Base-by-base conservation (phyloP, 2,113 vertebrate genomes). In the Xenopus borealis region DNA sequence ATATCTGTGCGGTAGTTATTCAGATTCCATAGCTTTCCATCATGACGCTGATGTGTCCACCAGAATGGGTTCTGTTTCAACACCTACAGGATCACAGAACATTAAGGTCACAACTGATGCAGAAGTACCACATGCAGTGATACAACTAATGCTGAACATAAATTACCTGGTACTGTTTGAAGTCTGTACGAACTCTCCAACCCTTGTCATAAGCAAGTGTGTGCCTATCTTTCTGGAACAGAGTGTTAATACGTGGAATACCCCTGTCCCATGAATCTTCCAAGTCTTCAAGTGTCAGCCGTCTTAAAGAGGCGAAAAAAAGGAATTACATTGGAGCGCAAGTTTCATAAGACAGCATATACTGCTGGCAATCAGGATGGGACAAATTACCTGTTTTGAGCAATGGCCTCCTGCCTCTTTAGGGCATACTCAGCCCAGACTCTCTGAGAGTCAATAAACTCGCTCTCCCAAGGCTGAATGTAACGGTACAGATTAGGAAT, bases 1-100 rank as follows among this genome's bases (percentile, higher is more conserved):
- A 99, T 99, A 81, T 99, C 97, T 2, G 97, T 99, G 20, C 97
- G 95, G 82, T 99, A 99, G 84, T 99, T 99, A 87, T 99, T 99
- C 82, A 99, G 86, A 85, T 99, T 99, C 97, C 97, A 99, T 55
- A 99, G 90, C 75, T 99, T 99, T 10, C 97, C 97, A 2, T 99
- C 97, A 0, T 99, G 97, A 27, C 97, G 92, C 83, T 99, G 97
- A 72, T 99, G 97, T 0, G 97, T 99, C 97, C 97, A 99, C 97
- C 97, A 99, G 89, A 99, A 99, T 0, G 97, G 97, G 79, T 99
- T 99, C 87, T 99, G 97, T 80, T 99, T 99, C 84, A 99, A 88
- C 76, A 99, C 97, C 97, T 99, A 85, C 0, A 71, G 0, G 5
- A 61, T 23, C 13, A 62, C 27, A 72, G 0, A 52, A 79, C 3